Evolutionary conservation across 2,113 vertebrate genomes (phyloP).

Genomic region (Pollimyrus isidori): DNA sequence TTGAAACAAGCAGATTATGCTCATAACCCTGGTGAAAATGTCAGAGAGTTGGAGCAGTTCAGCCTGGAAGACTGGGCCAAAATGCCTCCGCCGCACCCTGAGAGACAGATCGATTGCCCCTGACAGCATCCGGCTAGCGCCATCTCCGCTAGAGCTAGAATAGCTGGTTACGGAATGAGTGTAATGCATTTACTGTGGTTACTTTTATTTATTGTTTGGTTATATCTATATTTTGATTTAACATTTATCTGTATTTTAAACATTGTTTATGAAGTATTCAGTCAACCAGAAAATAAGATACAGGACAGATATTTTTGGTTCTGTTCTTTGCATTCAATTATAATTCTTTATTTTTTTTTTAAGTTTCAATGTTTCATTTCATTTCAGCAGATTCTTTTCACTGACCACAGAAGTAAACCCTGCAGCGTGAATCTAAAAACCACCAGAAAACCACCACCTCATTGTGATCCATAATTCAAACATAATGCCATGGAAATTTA

Average conservation of each 20-base stretch:
- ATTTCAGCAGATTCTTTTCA: background rate
- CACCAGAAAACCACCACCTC: background rate
- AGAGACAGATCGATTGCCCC: background rate
- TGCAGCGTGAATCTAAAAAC: background rate
- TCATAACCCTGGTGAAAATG: background rate
- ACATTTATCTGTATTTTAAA: background rate
- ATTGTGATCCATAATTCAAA: background rate
- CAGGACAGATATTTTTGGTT: background rate
- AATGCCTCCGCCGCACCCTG: background rate
- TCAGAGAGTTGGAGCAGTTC: background rate
- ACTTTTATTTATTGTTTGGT: background rate
- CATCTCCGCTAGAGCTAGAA: background rate
- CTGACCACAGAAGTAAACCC: background rate
- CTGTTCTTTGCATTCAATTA: background rate
- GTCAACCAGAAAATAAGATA: background rate
- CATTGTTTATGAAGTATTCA: background rate
- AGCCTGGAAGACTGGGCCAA: background rate
- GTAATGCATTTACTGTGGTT: background rate
- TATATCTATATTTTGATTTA: background rate
- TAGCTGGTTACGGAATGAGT: background rate
- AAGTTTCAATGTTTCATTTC: background rate
- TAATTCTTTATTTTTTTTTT: background rate
- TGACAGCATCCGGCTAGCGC: background rate
- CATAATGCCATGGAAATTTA: background rate
- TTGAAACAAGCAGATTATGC: conserved; percentile 2